Conservation (phyloP, 2,888 invertebrate species). For the Ectemnius continuus region DNA sequence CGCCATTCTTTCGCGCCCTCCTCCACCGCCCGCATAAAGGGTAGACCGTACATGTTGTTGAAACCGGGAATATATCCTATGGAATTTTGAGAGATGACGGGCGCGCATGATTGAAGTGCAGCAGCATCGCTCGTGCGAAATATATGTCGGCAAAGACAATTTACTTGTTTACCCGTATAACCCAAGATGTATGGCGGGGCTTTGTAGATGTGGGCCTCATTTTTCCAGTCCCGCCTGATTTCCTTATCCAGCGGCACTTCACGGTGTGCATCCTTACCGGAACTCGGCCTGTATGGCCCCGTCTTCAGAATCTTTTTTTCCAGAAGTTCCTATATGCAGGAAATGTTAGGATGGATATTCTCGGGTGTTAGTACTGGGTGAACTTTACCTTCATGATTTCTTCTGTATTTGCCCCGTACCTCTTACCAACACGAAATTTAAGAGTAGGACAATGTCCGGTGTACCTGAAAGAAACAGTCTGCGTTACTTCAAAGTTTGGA, state of each 20-base stretch:
- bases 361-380: neutral
- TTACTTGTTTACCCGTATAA: slow-evolving; percentile 81
- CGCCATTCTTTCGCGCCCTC: slow-evolving; percentile 81
- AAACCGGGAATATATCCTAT: slow-evolving; percentile 84
- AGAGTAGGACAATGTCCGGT: slow-evolving; percentile 87
- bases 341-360: neutral
- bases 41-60: slow-evolving; percentile 81
- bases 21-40: slow-evolving; percentile 78
- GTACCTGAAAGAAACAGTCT: slow-evolving; percentile 79
- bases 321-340: slow-evolving; percentile 74
- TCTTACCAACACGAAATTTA: slow-evolving; percentile 85
- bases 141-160: neutral
- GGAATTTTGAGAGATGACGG: slow-evolving; percentile 4
- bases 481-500: no score
- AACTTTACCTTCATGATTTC: slow-evolving; percentile 82
- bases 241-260: slow-evolving; percentile 72
- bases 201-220: slow-evolving; percentile 67
- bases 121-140: neutral
- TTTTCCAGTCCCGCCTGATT: slow-evolving; percentile 68
- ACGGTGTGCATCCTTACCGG: slow-evolving; percentile 73
- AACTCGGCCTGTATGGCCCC: slow-evolving; percentile 80
- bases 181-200: slow-evolving; percentile 82
- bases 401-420: slow-evolving; percentile 85
- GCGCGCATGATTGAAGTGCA: neutral
- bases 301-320: slow-evolving; percentile 79